A percentile compares a stretch with the other conserved stretches of the same genome.
phyloP scores from a whole-genome alignment of 2,888 invertebrate species.

The Emesis furor region DNA sequence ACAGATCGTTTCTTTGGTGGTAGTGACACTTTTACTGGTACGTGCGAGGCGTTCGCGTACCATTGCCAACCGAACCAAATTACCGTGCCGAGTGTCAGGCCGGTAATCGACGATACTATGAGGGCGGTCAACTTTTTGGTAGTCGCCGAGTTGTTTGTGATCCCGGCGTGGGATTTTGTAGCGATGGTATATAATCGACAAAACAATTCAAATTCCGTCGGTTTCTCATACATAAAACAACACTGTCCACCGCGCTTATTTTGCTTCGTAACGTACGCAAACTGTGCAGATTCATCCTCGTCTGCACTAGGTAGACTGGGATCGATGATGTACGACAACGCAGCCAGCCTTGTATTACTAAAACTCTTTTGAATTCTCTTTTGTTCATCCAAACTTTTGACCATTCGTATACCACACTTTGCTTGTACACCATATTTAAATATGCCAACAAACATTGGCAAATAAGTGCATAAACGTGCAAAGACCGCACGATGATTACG shows the following conservation, averaged over 20 bases:
- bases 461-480: no score
- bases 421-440: no score
- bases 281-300: not conserved
- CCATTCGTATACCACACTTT: no score
- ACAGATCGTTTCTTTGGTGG: conserved; percentile 20
- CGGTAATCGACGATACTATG: conserved; percentile 11
- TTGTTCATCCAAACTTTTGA: no score
- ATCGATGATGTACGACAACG: not conserved
- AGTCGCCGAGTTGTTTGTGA: conserved; percentile 9
- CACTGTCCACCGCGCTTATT: not conserved
- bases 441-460: no score
- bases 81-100: not conserved
- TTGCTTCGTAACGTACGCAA: not conserved
- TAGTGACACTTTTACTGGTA: not conserved
- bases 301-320: not conserved
- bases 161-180: conserved; percentile 11
- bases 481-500: no score
- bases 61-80: not conserved
- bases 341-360: not conserved
- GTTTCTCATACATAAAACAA: not conserved
- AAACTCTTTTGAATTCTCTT: no score
- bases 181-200: conserved; percentile 22
- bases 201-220: conserved; percentile 25
- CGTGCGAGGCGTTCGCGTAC: not conserved
- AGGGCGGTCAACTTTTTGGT: not conserved